Evolutionary conservation across 2,888 invertebrate genomes (phyloP), one percentile per base, ranked within the genome.

Genomic region (Drosophila nigricruria): DNA sequence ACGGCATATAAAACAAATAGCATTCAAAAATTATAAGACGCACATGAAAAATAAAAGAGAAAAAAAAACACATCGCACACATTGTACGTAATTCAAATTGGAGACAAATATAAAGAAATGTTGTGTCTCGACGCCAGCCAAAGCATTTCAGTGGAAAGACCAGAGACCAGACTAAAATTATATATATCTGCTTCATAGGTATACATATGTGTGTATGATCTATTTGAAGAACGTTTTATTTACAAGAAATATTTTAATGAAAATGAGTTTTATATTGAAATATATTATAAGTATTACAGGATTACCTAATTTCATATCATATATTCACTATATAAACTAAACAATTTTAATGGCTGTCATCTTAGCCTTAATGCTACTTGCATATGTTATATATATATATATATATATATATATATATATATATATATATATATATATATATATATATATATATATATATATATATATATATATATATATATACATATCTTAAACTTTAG

Each of bases 1-100:
- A 73, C 77, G 76, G 73, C 82, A 74, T 69, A 80, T 79, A 84
- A 86, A 85, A 87, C 85, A 85, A 87, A 87, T 87, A 81, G 87
- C 82, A 74, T 87, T 79, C 77, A 73, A 81, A 86, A 87, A 86
- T 81, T 82, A 71, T 74, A 77, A 83, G 82, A 75, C 69, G 70
- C 79, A 73, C 45, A 69, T 57, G 61, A 77, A 66, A 53, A 40
- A 72, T 49, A 53, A 40, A 72, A 45, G 68, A 60, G 45, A 38
- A 69, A 71, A 67, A 32, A 32, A 42, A 42, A 23, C 30, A 68
- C 49, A 14, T 69, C 65, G 60, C 69, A 75, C 66, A 56, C 77
- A 71, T 52, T 5, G 73, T 66, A 77, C 65, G 79, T 81, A 77
- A 81, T 75, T 83, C 75, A 84, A 81, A 81, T 82, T 49, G 72